Base-by-base conservation (phyloP, 2,113 vertebrate species). In the Pogonocichla stellata region DNA sequence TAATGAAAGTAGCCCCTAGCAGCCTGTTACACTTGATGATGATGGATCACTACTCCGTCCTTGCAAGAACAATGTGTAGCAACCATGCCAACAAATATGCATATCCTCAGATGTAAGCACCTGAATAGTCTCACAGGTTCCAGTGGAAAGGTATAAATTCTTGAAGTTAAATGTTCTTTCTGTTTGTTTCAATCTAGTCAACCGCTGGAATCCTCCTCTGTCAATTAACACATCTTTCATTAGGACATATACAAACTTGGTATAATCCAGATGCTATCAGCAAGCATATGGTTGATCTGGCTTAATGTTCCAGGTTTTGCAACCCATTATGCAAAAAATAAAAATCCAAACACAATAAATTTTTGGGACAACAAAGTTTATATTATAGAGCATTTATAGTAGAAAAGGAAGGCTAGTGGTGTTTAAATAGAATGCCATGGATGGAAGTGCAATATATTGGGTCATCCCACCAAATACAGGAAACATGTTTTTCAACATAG, bases 401-500 rank as follows among this genome's bases (percentile, higher is more conserved):
- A 67, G 71, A 61, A 90, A 80, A 66, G 23, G 36, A 74, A 42
- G 77, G 29, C 11, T 56, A 38, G 11, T 47, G 10, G 6, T 82
- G 20, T 95, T 95, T 75, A 62, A 78, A 60, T 36, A 22, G 47
- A 88, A 58, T 85, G 25, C 25, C 57, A 38, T 92, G 71, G 20
- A 88, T 58, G 24, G 36, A 74, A 86, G 18, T 75, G 19, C 10
- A 45, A 23, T 12, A 7, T 86, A 53, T 93, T 72, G 61, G 42
- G 58, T 95, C 90, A 92, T 75, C 36, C 88, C 81, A 53, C 93
- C 73, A 90, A 95, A 94, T 91, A 94, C 57, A 92, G 93, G 73
- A 91, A 94, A 88, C 60, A 92, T 64, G 72, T 86, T 91, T 80
- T 94, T 78, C 73, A 96, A 78, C 43, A 62, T 14, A 23, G 48